Evolutionary conservation across 1,140 invertebrate genomes (phyloP).

Genomic region (Phenacoccus solenopsis): DNA sequence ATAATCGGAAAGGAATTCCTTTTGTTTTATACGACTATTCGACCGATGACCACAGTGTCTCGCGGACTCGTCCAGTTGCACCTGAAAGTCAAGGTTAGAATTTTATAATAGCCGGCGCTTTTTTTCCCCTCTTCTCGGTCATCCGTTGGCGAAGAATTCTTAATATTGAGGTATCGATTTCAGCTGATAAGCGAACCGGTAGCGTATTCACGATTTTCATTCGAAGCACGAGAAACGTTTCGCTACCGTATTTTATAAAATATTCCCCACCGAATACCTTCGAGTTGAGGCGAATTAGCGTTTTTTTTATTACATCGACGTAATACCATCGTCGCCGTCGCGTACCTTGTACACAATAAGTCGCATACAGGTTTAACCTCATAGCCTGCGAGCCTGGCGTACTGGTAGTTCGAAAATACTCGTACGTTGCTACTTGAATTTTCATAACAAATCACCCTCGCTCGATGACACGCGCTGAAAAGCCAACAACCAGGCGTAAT

Average conservation of each 20-base stretch:
- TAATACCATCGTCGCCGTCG: too few relatives aligned
- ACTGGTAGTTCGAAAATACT: too few relatives aligned
- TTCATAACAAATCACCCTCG: too few relatives aligned
- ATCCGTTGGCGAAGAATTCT: not conserved
- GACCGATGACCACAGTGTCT: too few relatives aligned
- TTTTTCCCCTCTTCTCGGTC: not conserved
- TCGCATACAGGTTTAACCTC: too few relatives aligned
- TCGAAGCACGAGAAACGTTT: not conserved
- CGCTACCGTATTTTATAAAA: not conserved
- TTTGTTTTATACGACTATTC: not conserved
- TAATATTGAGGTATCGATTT: not conserved
- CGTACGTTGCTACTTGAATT: too few relatives aligned
- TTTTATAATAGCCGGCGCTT: too few relatives aligned
- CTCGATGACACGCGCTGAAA: too few relatives aligned
- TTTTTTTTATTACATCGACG: too few relatives aligned
- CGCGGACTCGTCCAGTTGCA: not conserved
- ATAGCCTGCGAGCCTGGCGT: too few relatives aligned
- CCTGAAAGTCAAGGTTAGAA: not conserved
- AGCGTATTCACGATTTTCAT: not conserved
- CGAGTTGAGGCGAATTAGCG: not conserved
- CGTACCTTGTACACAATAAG: too few relatives aligned
- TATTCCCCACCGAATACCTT: not conserved
- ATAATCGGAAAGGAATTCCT: not conserved
- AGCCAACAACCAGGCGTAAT: too few relatives aligned
- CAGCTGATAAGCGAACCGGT: not conserved